Base-by-base conservation (phyloP, 2,888 invertebrate species). In the Geophilus truncorum region DNA sequence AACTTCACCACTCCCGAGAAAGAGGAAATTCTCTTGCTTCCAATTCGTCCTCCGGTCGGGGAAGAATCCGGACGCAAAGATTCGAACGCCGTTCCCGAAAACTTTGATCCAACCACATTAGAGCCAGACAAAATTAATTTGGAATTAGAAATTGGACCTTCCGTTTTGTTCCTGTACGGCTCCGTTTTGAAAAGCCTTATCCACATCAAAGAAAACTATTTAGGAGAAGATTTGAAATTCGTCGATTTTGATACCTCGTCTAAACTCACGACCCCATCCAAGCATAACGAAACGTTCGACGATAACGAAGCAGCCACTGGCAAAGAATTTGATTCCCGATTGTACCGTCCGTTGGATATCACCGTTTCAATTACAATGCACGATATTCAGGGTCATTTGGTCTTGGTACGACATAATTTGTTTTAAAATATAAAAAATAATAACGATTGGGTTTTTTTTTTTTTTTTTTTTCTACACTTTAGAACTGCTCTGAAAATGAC, bases 201-300 rank as follows among this genome's bases (percentile, higher is more conserved):
- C 85, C 93, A 95, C 88, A 90, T 97, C 62, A 93, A 97, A 86
- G 98, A 99, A 88, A 98, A 98, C 86, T 95, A 98, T 83, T 96
- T 99, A 86, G 98, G 98, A 0, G 97, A 96, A 87, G 95, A 97
- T 89, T 97, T 98, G 88, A 91, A 90, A 28, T 97, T 97, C 85
- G 94, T 94, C 0, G 97, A 97, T 85, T 96, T 97, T 93, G 84
- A 84, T 80, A 77, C 81, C 76, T 51, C 78, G 6, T 32, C 80
- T 5, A 83, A 83, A 75, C 18, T 40, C 77, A 51, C 45, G 81
- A 32, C 79, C 10, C 79, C 79, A 40, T 45, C 81, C 10, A 82
- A 82, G 51, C 79, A 51, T 40, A 77, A 80, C 78, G 80, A 81
- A 80, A 76, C 80, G n/a, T 75, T 82, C 23, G 75, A 81, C 21